Evolutionary conservation across 2,888 invertebrate genomes (phyloP).

Genomic region (Helobdella robusta): DNA sequence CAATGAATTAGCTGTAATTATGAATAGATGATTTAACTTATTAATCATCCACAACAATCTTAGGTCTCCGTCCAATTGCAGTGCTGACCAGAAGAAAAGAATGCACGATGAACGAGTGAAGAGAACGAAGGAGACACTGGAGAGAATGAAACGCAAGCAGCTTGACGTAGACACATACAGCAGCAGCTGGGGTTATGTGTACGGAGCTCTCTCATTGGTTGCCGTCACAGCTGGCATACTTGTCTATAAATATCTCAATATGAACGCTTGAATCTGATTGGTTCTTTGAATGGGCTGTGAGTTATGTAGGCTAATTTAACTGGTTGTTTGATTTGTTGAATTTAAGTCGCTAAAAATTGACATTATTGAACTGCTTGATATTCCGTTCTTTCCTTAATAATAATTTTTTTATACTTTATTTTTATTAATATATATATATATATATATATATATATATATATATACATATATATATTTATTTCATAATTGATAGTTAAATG

Average conservation of each 20-base stretch:
- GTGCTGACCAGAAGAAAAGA: slow-evolving; percentile 37
- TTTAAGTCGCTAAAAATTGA: too few relatives aligned
- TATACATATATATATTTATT: too few relatives aligned
- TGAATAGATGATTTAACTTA: neutral
- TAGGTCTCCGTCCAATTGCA: neutral
- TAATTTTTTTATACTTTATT: too few relatives aligned
- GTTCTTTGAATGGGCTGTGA: too few relatives aligned
- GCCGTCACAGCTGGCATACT: slow-evolving; percentile 14
- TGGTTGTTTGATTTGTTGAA: too few relatives aligned
- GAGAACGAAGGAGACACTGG: slow-evolving; percentile 41
- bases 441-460: too few relatives aligned
- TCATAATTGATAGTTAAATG: too few relatives aligned
- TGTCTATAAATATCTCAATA: slow-evolving; percentile 16
- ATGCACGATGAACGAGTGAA: slow-evolving; percentile 42
- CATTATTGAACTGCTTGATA: too few relatives aligned
- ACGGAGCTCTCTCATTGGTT: slow-evolving; percentile 25
- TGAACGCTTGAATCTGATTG: neutral
- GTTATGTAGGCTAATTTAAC: too few relatives aligned
- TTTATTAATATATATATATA: too few relatives aligned
- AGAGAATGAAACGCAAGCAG: slow-evolving; percentile 43
- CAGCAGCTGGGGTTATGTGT: slow-evolving; percentile 10
- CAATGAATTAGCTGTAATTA: too few relatives aligned
- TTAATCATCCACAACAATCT: neutral
- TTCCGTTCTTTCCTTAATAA: too few relatives aligned
- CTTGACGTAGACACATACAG: slow-evolving; percentile 37